A percentile compares a stretch with the other conserved stretches of the same genome.
Evolutionary conservation across 2,888 invertebrate genomes (phyloP).

Genomic region (Megamerina dolium): DNA sequence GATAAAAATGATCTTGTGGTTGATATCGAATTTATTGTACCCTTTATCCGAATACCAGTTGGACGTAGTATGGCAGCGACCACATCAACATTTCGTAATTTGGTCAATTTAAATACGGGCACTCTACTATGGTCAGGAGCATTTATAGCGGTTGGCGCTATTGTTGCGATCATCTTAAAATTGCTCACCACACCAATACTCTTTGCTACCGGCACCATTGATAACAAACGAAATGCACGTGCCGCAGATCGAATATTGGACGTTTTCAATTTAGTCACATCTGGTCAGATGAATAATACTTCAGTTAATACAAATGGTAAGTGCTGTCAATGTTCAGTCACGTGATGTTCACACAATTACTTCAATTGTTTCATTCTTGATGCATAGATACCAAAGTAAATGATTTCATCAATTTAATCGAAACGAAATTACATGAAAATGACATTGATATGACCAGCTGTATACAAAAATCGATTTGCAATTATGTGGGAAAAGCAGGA

Average conservation of each 20-base stretch:
- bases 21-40: conserved; percentile 57
- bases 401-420: conserved; percentile 49
- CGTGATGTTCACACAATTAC: too few relatives aligned
- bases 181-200: conserved; percentile 25
- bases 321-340: too few relatives aligned
- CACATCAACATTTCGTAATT: conserved; percentile 29
- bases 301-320: conserved; percentile 7
- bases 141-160: conserved; percentile 52
- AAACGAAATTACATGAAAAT: conserved; percentile 53
- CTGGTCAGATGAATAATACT: neutral
- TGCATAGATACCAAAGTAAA: conserved; percentile 29
- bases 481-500: conserved; percentile 49
- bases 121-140: conserved; percentile 54
- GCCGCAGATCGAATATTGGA: conserved; percentile 1
- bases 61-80: conserved; percentile 45
- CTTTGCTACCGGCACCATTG: conserved; percentile 8
- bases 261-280: conserved; percentile 4
- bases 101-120: conserved; percentile 56
- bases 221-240: conserved; percentile 14
- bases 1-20: conserved; percentile 43
- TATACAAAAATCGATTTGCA: conserved; percentile 57
- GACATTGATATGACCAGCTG: conserved; percentile 59
- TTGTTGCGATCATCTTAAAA: conserved; percentile 31
- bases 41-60: conserved; percentile 57
- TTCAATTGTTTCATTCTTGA: too few relatives aligned